Evolutionary conservation across 2,113 vertebrate genomes (phyloP), one percentile per base, ranked within the genome.

Genomic region (Lasiurus borealis): DNA sequence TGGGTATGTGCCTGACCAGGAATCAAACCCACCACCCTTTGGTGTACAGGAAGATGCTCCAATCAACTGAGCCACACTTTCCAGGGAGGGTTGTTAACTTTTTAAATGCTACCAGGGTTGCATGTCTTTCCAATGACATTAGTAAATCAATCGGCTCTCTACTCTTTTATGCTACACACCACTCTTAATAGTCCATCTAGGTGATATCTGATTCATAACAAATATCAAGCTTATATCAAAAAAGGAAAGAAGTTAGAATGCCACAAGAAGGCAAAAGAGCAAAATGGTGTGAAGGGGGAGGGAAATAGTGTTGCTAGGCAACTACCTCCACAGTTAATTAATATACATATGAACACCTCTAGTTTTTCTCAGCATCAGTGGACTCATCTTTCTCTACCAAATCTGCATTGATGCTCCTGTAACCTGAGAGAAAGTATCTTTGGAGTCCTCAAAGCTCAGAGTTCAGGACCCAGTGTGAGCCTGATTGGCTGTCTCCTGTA

Each of bases 181-280:
- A 50, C 10, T 72, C 31, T 13, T 73, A 85, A 46, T 40, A 73
- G 31, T 52, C 16, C 71, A 48, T 48, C 36, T 91, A 88, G 71
- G 52, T 59, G 10, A 93, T 68, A 68, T 59, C 27, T 89, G 34
- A 92, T 68, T 90, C 59, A 82, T 69, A n/a, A 69, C 52, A 82
- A 85, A 85, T 23, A 86, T 18, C 11, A 50, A 50, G 19, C n/a
- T 46, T 82, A 85, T 76, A 77, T 59, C 34, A 36, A 71, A 90
- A 75, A 57, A 85, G 27, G 4, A 75, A 64, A 89, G 6, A 72
- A 31, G 48, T 31, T 5, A 23, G 84, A 44, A 57, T 64, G 31
- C 78, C 64, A 64, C 4, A 83, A 68, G n/a, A 93, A 85, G 46
- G 29, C 31, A 64, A 50, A 46, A 46, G 36, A 89, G 19, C 25